Percentiles rank a stretch among this genome's conserved stretches.
Conservation (phyloP, 2,113 vertebrate genomes). For the Notechis scutatus region DNA sequence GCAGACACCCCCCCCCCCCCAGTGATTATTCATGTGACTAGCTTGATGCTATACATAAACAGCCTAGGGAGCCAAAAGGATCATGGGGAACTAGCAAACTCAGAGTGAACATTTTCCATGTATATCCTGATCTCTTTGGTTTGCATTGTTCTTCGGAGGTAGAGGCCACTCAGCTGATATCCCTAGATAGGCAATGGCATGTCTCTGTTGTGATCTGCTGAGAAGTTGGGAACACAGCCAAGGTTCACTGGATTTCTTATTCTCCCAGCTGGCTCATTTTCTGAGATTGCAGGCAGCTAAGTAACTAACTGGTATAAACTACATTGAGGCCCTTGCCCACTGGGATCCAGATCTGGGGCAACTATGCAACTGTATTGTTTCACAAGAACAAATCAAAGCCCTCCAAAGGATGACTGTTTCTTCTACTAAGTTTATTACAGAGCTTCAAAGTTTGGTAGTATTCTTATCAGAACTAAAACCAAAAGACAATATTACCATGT, state of each 20-base stretch:
- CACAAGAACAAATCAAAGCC: not conserved
- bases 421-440: not conserved
- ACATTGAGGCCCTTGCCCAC: not conserved
- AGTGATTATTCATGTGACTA: constrained; percentile 23
- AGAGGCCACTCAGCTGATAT: fast-evolving
- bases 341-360: not conserved
- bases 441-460: not conserved
- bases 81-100: constrained; percentile 7
- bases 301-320: not conserved
- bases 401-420: not conserved
- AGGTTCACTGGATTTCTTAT: not conserved
- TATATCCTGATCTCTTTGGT: not conserved
- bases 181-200: fast-evolving
- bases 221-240: not conserved
- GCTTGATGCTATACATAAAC: fast-evolving
- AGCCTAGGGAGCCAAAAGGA: fast-evolving
- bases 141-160: not conserved
- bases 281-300: not conserved
- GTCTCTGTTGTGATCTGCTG: not conserved
- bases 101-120: constrained; percentile 23
- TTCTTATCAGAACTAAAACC: not conserved
- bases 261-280: not conserved
- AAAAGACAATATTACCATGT: not conserved
- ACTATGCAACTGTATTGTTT: not conserved
- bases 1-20: not conserved